Percentiles rank a stretch among this genome's conserved stretches.
These are phyloP conservation scores for Hetaerina americana DNA, from an alignment of 1,140 invertebrate species.

Conservation along the genomic window DNA sequence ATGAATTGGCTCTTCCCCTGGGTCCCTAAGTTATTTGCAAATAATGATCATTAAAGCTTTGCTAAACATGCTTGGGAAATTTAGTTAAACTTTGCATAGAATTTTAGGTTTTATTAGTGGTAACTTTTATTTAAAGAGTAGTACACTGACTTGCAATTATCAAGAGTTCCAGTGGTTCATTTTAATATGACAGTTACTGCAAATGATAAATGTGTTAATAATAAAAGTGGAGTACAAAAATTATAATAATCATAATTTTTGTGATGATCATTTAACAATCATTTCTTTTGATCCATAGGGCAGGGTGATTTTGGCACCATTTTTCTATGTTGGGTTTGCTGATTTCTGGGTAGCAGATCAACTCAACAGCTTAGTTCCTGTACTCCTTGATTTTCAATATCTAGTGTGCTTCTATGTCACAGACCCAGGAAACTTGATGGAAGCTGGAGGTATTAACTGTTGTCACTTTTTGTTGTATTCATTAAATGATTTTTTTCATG, in stretches of 20 bases:
- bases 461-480: not conserved
- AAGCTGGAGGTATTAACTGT: not conserved
- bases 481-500: not conserved
- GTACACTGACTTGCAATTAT: too few relatives aligned
- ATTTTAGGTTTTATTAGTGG: too few relatives aligned
- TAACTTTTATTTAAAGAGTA: too few relatives aligned
- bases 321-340: slow-evolving; percentile 91
- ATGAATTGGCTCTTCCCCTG: too few relatives aligned
- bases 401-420: slow-evolving; percentile 71
- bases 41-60: too few relatives aligned
- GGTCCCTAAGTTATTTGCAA: too few relatives aligned
- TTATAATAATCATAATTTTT: not conserved
- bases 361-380: slow-evolving; percentile 81
- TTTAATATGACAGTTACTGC: too few relatives aligned
- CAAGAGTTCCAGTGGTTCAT: too few relatives aligned
- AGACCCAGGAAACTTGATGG: slow-evolving; percentile 37
- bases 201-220: too few relatives aligned
- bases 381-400: slow-evolving; percentile 90
- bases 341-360: slow-evolving; percentile 99
- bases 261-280: not conserved
- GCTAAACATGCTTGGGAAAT: too few relatives aligned
- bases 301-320: slow-evolving; percentile 77
- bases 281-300: not conserved
- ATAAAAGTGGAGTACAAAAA: too few relatives aligned
- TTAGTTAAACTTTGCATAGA: too few relatives aligned